These are phyloP conservation scores for Epizoanthus ramosus DNA, from an alignment of 92 coral and sea anemone genomes.

Conservation along the genomic window DNA sequence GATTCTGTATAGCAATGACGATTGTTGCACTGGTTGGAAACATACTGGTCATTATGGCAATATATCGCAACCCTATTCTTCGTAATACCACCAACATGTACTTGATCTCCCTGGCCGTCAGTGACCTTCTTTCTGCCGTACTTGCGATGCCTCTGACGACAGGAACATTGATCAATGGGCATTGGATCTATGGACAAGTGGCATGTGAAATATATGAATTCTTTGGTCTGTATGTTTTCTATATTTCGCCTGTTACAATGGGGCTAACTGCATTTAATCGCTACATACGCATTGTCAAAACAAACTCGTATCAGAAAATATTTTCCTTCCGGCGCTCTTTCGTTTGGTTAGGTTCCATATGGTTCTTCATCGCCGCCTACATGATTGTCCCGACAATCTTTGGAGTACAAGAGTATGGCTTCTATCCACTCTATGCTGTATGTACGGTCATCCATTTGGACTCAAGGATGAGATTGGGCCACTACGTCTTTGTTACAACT, in stretches of 20 bases:
- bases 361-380: slow-evolving; percentile 4
- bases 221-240: slow-evolving; percentile 29
- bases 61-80: slow-evolving; percentile 39
- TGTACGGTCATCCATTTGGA: slow-evolving; percentile 45
- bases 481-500: slow-evolving; percentile 37
- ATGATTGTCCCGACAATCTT: slow-evolving; percentile 21
- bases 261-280: slow-evolving; percentile 45
- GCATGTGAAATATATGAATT: slow-evolving; percentile 47
- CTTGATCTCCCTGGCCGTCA: slow-evolving; percentile 33
- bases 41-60: slow-evolving; percentile 27
- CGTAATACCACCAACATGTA: slow-evolving; percentile 44
- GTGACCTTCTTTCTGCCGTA: slow-evolving; percentile 48
- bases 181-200: slow-evolving; percentile 32
- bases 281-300: slow-evolving; percentile 41
- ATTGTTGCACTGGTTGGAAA: slow-evolving; percentile 37
- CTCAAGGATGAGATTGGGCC: slow-evolving; percentile 20
- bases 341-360: slow-evolving; percentile 34
- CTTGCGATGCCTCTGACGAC: slow-evolving; percentile 50
- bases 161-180: slow-evolving; percentile 30
- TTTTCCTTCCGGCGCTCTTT: slow-evolving; percentile 28
- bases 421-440: slow-evolving; percentile 44
- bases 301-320: slow-evolving; percentile 34
- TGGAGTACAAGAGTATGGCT: slow-evolving; percentile 34
- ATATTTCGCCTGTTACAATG: slow-evolving; percentile 43
- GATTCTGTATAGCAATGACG: background rate